phyloP scores from a whole-genome alignment of 2,888 invertebrate genomes.

The Zhuqinia jingwanae region DNA sequence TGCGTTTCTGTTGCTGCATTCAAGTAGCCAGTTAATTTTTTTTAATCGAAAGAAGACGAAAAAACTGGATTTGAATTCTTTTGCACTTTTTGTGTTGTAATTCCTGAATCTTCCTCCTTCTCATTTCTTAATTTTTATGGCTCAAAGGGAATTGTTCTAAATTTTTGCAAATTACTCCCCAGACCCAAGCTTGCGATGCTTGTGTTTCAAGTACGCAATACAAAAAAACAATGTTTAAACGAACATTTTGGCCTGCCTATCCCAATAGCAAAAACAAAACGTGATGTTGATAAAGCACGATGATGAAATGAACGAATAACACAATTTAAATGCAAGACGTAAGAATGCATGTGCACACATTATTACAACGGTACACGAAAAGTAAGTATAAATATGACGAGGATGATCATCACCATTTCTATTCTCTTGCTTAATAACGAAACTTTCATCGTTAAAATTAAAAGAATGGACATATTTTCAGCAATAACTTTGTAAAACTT shows the following conservation, averaged over 20 bases:
- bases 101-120: neutral
- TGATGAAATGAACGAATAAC: constrained; percentile 29
- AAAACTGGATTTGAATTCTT: constrained; percentile 48
- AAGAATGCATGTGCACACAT: constrained; percentile 13
- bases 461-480: neutral
- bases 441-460: constrained; percentile 20
- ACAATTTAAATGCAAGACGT: constrained; percentile 38
- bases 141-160: constrained; percentile 48
- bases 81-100: neutral
- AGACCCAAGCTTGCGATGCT: neutral
- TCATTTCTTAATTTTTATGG: constrained; percentile 52
- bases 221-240: neutral
- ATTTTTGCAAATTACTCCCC: constrained; percentile 40
- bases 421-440: constrained; percentile 19
- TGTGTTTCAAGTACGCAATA: constrained; percentile 25
- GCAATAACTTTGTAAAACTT: constrained; percentile 26
- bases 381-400: constrained; percentile 2
- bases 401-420: neutral
- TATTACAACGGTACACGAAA: constrained; percentile 22
- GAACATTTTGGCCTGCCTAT: constrained; percentile 8
- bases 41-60: neutral
- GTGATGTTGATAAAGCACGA: neutral
- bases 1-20: neutral
- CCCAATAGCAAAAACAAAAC: constrained; percentile 7
- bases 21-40: neutral